Evolutionary conservation across 2,113 vertebrate genomes (phyloP), one percentile per base, ranked within the genome.

Genomic region (Turdus rufiventris): DNA sequence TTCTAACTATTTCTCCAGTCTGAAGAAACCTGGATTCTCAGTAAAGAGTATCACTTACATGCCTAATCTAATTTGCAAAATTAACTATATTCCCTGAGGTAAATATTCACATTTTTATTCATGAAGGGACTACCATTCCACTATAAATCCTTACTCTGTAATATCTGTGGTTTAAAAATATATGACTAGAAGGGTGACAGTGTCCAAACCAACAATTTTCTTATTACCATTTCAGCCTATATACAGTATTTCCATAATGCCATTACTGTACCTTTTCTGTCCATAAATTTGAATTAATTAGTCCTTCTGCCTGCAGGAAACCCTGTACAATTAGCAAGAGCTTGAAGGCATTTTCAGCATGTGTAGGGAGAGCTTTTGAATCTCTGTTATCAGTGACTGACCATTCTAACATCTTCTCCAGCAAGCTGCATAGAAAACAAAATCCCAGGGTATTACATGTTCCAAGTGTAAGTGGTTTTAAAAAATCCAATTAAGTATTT

Each of bases 331-430:
- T 96, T 82, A 99, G 97, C n/a, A 99, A 97, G 77, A 99, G 96
- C 31, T 98, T 98, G 85, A 99, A 99, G 3, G 98, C 99, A 85
- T 99, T 99, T 97, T 99, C 99, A 23, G 98, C 98, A 97, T 99
- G 98, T 60, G 98, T 94, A 3, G 98, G 98, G 75, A 99, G 94
- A 20, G 97, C 97, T 88, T 99, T 98, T 5, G 98, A 97, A 93
- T 99, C 99, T 82, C 98, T 98, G 90, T 99, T 99, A 75, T 99
- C 99, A 20, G 97, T 98, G 95, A 99, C 98, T 3, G 98, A 98
- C 98, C 98, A 99, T 94, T 99, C 99, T 96, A 99, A 93, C 99
- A 99, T 99, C 48, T 99, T 99, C 95, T 99, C 99, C 95, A 99
- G 97, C 45, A 99, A 98, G 92, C 99, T 99, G 96, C 71, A 58